These are phyloP conservation scores for Galerucella calmariensis DNA, from an alignment of 2,888 invertebrate genomes.

Conservation along the genomic window DNA sequence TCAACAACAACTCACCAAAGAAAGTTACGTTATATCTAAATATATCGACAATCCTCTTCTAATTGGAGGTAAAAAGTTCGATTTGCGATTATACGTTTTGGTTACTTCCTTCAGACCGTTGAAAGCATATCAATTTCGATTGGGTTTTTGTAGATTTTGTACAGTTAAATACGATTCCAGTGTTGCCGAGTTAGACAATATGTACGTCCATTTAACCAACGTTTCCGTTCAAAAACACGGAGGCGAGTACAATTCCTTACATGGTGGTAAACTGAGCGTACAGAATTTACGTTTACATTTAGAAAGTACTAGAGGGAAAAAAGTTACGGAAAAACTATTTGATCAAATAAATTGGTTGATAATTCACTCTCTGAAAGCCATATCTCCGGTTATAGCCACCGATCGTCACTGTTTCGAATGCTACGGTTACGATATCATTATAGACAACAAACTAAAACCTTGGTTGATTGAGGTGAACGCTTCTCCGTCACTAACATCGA, in stretches of 20 bases:
- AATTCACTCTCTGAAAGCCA: slow-evolving; percentile 92
- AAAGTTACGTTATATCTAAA: slow-evolving; percentile 95
- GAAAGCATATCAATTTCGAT: slow-evolving; percentile 91
- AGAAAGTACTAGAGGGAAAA: slow-evolving; percentile 90
- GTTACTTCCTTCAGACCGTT: slow-evolving; percentile 94
- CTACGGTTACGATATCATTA: slow-evolving; percentile 96
- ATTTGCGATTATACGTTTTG: slow-evolving; percentile 89
- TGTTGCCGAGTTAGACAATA: slow-evolving; percentile 87
- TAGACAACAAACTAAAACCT: slow-evolving; percentile 92
- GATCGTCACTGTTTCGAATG: slow-evolving; percentile 94
- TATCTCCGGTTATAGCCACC: slow-evolving; percentile 91
- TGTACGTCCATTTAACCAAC: slow-evolving; percentile 95
- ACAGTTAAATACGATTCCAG: slow-evolving; percentile 94
- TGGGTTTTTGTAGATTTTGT: slow-evolving; percentile 96
- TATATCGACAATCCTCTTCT: slow-evolving; percentile 93
- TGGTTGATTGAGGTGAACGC: slow-evolving; percentile 95
- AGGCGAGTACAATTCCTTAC: slow-evolving; percentile 92
- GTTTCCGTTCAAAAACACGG: slow-evolving; percentile 99
- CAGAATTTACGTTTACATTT: slow-evolving; percentile 90
- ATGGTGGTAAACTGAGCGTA: slow-evolving; percentile 95
- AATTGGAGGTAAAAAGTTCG: slow-evolving; percentile 97
- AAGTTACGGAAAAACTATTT: slow-evolving; percentile 88
- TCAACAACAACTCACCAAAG: slow-evolving; percentile 85
- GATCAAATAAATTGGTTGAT: slow-evolving; percentile 90
- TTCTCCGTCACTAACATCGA: slow-evolving; percentile 93